These are phyloP conservation scores for Coranthus polyacanthus DNA, from an alignment of 2,797 vertebrate genomes.

Conservation along the genomic window DNA sequence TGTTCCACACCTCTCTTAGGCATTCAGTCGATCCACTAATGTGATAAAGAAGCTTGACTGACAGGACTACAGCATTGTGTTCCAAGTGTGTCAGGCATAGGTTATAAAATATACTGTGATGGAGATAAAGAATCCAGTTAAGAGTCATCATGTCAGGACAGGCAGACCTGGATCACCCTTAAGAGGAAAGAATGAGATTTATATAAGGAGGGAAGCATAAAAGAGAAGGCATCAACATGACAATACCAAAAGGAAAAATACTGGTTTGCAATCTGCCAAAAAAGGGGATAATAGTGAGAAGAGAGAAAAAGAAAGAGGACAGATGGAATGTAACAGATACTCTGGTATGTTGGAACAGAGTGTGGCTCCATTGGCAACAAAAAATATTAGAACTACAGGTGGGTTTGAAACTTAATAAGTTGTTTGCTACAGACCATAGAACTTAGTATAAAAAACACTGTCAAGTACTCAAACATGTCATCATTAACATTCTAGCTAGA, in stretches of 20 bases:
- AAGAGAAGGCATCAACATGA: conserved; percentile 1
- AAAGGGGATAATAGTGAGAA: background rate
- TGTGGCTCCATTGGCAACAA: background rate
- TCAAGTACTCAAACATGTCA: background rate
- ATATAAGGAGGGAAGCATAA: background rate
- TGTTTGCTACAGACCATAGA: background rate
- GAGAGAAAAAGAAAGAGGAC: background rate
- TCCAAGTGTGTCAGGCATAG: conserved; percentile 6
- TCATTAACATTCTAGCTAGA: too few species aligned
- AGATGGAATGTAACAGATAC: background rate
- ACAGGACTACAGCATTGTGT: conserved; percentile 10
- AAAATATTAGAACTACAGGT: background rate
- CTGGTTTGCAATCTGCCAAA: background rate
- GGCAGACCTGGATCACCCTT: conserved; percentile 4
- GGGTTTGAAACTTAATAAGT: background rate
- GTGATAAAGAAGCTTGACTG: conserved; percentile 10
- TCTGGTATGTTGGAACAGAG: conserved; percentile 6
- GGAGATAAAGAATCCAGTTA: conserved; percentile 32
- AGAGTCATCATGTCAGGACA: conserved; percentile 22
- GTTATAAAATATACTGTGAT: conserved; percentile 15
- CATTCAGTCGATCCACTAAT: conserved; percentile 21
- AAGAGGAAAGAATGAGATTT: conserved; percentile 1
- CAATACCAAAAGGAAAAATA: background rate
- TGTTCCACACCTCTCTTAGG: conserved; percentile 28
- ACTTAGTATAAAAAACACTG: background rate